Evolutionary conservation across 2,888 invertebrate genomes (phyloP), one percentile per base, ranked within the genome.

Genomic region (Tipula unca): DNA sequence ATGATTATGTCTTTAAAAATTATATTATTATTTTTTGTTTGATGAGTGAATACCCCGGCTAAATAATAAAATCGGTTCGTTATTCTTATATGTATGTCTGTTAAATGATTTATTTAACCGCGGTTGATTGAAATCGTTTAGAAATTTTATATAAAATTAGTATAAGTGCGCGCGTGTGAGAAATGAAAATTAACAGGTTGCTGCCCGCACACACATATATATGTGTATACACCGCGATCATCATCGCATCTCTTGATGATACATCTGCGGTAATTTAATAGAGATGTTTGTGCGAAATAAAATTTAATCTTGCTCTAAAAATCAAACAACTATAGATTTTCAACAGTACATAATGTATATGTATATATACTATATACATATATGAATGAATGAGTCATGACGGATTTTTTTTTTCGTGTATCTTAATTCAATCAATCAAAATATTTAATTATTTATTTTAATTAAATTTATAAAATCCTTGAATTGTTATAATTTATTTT

Each of bases 381-480:
- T 3, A 32, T 32, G 32, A 32, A 10, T 35, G 35, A 10, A 39
- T 48, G 48, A 48, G 14, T 48, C 48, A 48, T 17, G 10, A 17
- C 3, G 4, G 3, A 48, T 48, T 48, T 48, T n/a, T 48, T n/a
- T n/a, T 48, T 3, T 39, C 10, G 10, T 48, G 5, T 69, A 69
- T 69, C 69, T 69, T 69, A 69, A 69, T 69, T 69, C 69, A 69
- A 69, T 25, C 69, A 25, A 69, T 69, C 69, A 25, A 69, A 69
- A 10, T 69, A 69, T 69, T 69, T 69, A 69, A 69, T 69, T 69
- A 69, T 69, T 69, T 69, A 69, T 69, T 69, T 69, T 69, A 69
- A 25, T 69, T 69, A 69, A 69, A 69, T 69, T 69, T 10, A 10
- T 10, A 17, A 48, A 69, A 69, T 25, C 69, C 69, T 69, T 69